Base-by-base conservation (phyloP, 2,888 invertebrate genomes). In the Lampropteryx suffumata region DNA sequence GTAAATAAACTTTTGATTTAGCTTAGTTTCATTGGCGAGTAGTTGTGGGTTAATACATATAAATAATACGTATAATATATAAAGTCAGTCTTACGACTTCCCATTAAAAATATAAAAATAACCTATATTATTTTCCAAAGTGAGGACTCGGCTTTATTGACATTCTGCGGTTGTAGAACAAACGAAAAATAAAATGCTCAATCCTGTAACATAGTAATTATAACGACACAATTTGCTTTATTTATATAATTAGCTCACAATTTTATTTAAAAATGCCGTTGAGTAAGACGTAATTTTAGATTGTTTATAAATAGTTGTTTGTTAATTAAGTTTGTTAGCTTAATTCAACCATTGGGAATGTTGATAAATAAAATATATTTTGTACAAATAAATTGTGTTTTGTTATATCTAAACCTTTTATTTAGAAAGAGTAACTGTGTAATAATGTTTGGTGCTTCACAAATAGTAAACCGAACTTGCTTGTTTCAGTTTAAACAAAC, bases 321-420 rank as follows among this genome's bases (percentile, higher is more conserved):
- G 30, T 36, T 33, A 36, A 49, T 50, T 61, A 57, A 53, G 54
- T 59, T 59, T 55, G 51, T 59, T 57, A 60, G 58, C 55, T 45
- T 59, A 56, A 54, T 58, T 63, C 55, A 62, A 49, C 55, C 51
- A 56, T 50, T 59, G 59, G 55, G 48, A 59, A 61, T 58, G 62
- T 64, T 64, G 57, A 57, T 60, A 45, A 62, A 64, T 62, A 64
- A 59, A 63, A 54, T 64, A 64, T 64, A 64, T 64, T 64, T 64
- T 64, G 59, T 64, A 64, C 57, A 63, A 58, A 61, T 54, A 47
- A 33, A 37, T 26, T 26, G 30, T 35, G 33, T 50, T 49, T 56
- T 11, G 41, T 40, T 49, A 44, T 53, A 14, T 33, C 29, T 8
- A 21, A 11, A 17, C 17, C 4, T 17, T 17, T 17, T 17, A 17